Evolutionary conservation across 2,797 vertebrate genomes (phyloP).

Genomic region (Moxostoma hubbsi): DNA sequence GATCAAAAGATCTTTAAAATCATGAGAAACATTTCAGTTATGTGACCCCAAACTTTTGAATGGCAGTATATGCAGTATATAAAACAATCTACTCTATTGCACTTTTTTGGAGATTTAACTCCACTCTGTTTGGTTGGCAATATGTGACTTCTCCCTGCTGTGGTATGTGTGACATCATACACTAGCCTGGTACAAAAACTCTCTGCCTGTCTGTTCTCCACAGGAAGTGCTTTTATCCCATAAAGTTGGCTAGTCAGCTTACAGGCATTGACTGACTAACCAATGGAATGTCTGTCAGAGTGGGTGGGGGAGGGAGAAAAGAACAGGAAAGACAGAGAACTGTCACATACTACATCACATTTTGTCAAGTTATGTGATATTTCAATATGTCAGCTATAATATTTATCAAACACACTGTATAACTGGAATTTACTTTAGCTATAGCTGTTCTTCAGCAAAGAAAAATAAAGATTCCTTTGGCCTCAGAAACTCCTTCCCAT

Average conservation of each 20-base stretch:
- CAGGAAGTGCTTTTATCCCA: slow-evolving; percentile 48
- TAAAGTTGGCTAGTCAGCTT: slow-evolving; percentile 32
- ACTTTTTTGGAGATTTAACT: neutral
- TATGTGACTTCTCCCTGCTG: neutral
- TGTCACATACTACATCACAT: neutral
- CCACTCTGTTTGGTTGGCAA: neutral
- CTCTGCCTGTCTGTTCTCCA: slow-evolving; percentile 3
- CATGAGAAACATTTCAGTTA: too few species aligned
- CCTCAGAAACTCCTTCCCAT: too few species aligned
- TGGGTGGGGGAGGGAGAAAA: neutral
- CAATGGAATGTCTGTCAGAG: slow-evolving; percentile 7
- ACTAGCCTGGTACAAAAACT: neutral
- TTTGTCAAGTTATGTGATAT: slow-evolving; percentile 6
- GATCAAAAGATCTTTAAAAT: too few species aligned
- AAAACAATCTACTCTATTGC: neutral
- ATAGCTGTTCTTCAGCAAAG: neutral
- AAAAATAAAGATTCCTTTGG: neutral
- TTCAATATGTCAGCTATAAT: neutral
- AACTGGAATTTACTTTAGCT: neutral
- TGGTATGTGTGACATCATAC: neutral
- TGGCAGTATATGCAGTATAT: too few species aligned
- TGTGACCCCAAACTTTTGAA: too few species aligned
- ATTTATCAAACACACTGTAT: neutral
- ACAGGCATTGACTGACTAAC: slow-evolving; percentile 14
- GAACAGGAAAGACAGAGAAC: neutral